Conservation (phyloP, 2,888 invertebrate genomes). For the Xanthostigma xanthostigma region DNA sequence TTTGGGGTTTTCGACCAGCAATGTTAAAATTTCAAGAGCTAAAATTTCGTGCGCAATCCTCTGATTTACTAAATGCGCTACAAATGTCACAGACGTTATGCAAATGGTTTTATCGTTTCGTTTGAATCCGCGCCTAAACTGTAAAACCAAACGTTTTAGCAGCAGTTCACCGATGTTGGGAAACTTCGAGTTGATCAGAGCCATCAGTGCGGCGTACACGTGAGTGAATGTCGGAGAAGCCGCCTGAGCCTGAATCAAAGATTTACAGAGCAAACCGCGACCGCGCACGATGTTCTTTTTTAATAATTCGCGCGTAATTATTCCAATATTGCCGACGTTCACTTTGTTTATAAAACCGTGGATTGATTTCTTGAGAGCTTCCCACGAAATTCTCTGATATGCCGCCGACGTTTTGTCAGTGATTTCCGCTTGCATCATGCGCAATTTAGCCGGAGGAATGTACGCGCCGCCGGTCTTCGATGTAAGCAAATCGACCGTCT, state of each 20-base stretch:
- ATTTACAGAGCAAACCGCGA: constrained; percentile 80
- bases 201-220: constrained; percentile 90
- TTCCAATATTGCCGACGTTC: constrained; percentile 84
- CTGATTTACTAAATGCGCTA: constrained; percentile 96
- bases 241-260: constrained; percentile 93
- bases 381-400: constrained; percentile 96
- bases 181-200: constrained; percentile 94
- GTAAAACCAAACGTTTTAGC: constrained; percentile 76
- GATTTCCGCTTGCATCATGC: constrained; percentile 90
- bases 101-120: constrained; percentile 87
- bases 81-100: constrained; percentile 79
- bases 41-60: constrained; percentile 94
- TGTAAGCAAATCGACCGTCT: constrained; percentile 52
- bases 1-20: constrained; percentile 87
- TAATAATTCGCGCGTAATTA: constrained; percentile 80
- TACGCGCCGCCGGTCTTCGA: constrained; percentile 89
- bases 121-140: constrained; percentile 85
- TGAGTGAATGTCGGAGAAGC: constrained; percentile 95
- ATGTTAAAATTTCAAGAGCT: constrained; percentile 81
- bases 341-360: constrained; percentile 98
- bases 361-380: constrained; percentile 94
- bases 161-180: constrained; percentile 92
- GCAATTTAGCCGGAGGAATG: constrained; percentile 91
- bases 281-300: constrained; percentile 94
- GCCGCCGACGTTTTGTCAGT: constrained; percentile 90